These are phyloP conservation scores for Arrhopalites spinosus DNA, from an alignment of 2,888 invertebrate genomes.

Conservation along the genomic window DNA sequence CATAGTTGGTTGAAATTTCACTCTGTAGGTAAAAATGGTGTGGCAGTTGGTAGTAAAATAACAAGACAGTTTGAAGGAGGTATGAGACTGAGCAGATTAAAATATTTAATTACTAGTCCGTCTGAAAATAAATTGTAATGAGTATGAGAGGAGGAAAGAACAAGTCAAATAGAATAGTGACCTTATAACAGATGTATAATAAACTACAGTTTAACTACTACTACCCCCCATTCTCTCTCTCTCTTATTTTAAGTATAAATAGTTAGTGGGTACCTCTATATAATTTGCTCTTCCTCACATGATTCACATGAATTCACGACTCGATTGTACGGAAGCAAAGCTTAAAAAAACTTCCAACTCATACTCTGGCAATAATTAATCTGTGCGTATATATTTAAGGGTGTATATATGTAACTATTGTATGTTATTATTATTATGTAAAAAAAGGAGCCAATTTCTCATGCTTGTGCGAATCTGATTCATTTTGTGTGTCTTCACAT, in stretches of 20 bases:
- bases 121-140: conserved; percentile 5
- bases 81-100: conserved; percentile 11
- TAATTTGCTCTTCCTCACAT: no score
- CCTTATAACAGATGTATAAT: neutral
- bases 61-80: neutral
- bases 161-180: neutral
- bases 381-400: neutral
- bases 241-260: neutral
- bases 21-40: no score
- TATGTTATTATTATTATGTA: neutral
- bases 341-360: neutral
- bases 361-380: neutral
- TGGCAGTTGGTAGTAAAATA: neutral
- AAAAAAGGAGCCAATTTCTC: neutral
- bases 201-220: neutral
- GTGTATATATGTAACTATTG: neutral
- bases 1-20: neutral
- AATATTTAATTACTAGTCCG: conserved; percentile 16
- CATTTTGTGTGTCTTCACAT: no score
- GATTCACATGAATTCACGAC: neutral
- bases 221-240: neutral
- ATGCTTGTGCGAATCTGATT: neutral
- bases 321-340: neutral
- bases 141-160: neutral
- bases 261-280: neutral